Base-by-base conservation (phyloP, 2,113 vertebrate species). In the Cottus gobio region DNA sequence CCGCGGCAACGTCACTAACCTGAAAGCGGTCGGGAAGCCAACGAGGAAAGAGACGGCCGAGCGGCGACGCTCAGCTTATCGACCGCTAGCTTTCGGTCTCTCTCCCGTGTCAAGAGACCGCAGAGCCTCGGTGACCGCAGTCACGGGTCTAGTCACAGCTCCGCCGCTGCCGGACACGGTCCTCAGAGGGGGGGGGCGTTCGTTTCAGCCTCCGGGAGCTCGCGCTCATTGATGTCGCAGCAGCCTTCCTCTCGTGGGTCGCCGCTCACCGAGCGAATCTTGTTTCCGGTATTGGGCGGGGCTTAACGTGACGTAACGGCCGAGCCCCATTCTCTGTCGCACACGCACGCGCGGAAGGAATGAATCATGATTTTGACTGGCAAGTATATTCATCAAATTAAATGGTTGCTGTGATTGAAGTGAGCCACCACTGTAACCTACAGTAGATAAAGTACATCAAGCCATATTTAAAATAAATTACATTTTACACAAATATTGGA, bases 261-360 rank as follows among this genome's bases (percentile, higher is more conserved):
- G 44, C 54, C n/a, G 64, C 26, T 54, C 26, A 62, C 22, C 56
- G 6, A 36, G 22, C 5, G 7, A 1, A 2, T 15, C 7, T 34
- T 10, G 80, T 92, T 48, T 92, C 90, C 90, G 4, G 84, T 28
- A 42, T 73, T 66, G 88, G 88, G 91, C 52, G 83, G 68, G 77
- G 84, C 66, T 16, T 11, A 60, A 5, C 0, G 12, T 87, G 88
- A 89, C 87, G 87, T 84, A 20, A 24, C 1, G 24, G 75, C 0
- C 84, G 65, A 87, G 79, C 79, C 81, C 74, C 70, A 64, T 71
- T 20, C 46, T 44, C 57, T 4, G 7, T 4, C 13, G 16, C 72
- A 0, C 12, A 1, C 39, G 7, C 30, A 28, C 18, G 0, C 12
- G 3, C 28, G 42, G 42, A 44, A 44, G 42, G 12, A 56, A 24